These are phyloP conservation scores for Mythimna lalbum DNA, from an alignment of 2,888 invertebrate species.

Conservation along the genomic window DNA sequence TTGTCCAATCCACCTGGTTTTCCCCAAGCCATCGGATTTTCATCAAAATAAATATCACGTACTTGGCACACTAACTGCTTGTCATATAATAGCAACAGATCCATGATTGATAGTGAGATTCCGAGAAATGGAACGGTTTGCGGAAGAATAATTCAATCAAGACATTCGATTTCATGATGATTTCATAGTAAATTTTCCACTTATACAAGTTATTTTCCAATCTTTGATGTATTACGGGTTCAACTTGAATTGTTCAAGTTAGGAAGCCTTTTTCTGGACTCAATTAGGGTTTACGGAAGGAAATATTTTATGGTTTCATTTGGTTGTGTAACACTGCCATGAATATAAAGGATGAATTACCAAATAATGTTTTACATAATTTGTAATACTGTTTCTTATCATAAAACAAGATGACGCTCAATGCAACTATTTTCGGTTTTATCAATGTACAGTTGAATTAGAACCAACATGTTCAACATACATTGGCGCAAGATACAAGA, in stretches of 20 bases:
- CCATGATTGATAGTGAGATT: conserved; percentile 54
- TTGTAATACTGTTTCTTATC: background rate
- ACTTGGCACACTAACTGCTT: conserved; percentile 54
- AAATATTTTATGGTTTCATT: conserved; percentile 39
- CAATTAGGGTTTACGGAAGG: conserved; percentile 35
- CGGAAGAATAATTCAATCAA: conserved; percentile 61
- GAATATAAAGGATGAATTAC: background rate
- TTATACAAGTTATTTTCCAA: conserved; percentile 57
- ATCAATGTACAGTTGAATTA: background rate
- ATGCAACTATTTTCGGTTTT: background rate
- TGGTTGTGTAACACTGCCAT: conserved; percentile 11
- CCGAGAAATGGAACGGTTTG: conserved; percentile 49
- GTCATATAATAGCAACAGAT: conserved; percentile 58
- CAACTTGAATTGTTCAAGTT: conserved; percentile 57
- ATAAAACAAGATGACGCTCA: background rate
- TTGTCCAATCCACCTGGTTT: conserved; percentile 37
- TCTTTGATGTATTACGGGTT: conserved; percentile 50
- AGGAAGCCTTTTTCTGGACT: conserved; percentile 39
- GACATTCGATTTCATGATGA: conserved; percentile 61
- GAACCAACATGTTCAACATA: conserved; percentile 1
- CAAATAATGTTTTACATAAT: conserved; percentile 6
- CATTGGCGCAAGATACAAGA: conserved; percentile 15
- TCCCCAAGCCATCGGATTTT: conserved; percentile 43
- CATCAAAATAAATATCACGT: conserved; percentile 56
- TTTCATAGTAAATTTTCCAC: conserved; percentile 63